Conservation (phyloP, 2,797 vertebrate species). For the Lepilemur ruficaudatus region DNA sequence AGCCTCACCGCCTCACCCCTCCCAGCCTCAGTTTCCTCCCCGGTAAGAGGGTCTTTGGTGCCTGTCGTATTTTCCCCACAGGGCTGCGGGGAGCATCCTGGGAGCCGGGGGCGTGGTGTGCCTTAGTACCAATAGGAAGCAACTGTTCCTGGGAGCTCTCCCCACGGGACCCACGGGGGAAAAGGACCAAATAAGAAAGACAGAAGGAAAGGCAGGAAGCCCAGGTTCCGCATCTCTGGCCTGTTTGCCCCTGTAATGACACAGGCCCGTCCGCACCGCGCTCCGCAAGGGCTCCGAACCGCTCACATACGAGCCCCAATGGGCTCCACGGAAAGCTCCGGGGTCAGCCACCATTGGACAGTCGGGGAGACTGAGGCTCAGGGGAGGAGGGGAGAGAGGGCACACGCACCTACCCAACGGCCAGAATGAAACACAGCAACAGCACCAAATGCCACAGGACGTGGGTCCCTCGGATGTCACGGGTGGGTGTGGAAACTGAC, state of each 20-base stretch:
- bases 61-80: background rate
- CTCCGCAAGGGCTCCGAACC: accelerated
- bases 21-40: background rate
- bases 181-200: background rate
- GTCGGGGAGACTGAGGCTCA: background rate
- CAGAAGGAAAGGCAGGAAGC: background rate
- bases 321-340: background rate
- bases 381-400: background rate
- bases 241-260: background rate
- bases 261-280: accelerated
- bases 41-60: background rate
- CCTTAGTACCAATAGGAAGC: background rate
- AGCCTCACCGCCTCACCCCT: background rate
- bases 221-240: background rate
- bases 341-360: background rate
- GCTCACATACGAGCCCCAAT: accelerated
- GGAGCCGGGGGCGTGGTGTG: background rate
- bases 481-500: background rate
- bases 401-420: accelerated
- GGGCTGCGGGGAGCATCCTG: background rate
- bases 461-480: accelerated
- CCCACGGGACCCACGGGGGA: accelerated
- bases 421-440: background rate
- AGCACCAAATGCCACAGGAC: accelerated
- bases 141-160: too few relatives aligned